Evolutionary conservation across 2,797 vertebrate genomes (phyloP).

Genomic region (Spinus olivaceus): DNA sequence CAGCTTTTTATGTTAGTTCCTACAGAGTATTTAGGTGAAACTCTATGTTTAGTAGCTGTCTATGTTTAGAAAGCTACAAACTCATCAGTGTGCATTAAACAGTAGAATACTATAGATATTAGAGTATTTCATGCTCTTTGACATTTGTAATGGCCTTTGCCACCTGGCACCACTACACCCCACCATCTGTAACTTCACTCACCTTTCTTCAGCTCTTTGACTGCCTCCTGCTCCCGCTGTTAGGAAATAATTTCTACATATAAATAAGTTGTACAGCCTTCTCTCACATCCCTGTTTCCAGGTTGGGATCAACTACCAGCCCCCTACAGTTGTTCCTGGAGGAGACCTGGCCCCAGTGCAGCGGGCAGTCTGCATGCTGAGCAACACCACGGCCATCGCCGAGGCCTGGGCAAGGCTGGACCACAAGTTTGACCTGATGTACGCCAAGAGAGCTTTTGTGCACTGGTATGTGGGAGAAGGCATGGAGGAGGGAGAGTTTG

Average conservation of each 20-base stretch:
- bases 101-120: background rate
- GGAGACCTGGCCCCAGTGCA: constrained; percentile 91
- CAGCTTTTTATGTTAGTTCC: background rate
- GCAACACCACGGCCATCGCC: constrained; percentile 92
- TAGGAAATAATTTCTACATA: too few relatives aligned
- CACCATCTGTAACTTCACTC: background rate
- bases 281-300: constrained; percentile 59
- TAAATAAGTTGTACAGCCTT: background rate
- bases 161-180: background rate
- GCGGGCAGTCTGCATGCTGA: constrained; percentile 93
- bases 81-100: background rate
- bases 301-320: constrained; percentile 95
- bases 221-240: background rate
- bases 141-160: background rate
- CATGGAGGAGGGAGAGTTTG: constrained; percentile 96
- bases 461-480: constrained; percentile 97
- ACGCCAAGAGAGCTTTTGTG: constrained; percentile 93
- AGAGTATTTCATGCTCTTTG: background rate
- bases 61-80: background rate
- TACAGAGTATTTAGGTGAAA: background rate
- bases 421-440: constrained; percentile 97
- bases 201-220: background rate
- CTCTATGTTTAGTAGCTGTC: background rate
- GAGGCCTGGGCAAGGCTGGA: constrained; percentile 93
- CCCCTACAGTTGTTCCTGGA: constrained; percentile 88